Conservation (phyloP, 2,888 invertebrate species). For the Archaeoteleia sp. region DNA sequence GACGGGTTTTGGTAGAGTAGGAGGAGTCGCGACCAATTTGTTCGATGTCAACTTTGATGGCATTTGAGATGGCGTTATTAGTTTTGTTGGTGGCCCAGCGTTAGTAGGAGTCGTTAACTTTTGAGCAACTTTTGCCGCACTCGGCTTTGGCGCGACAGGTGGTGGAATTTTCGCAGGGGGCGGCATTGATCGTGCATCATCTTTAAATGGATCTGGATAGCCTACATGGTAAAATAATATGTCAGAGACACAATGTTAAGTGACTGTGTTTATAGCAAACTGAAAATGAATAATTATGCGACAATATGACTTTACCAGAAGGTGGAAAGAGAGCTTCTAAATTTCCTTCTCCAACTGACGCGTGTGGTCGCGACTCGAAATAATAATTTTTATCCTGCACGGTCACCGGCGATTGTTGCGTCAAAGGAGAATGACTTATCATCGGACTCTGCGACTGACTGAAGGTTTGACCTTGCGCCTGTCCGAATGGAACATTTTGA, state of each 20-base stretch:
- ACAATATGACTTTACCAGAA: constrained; percentile 72
- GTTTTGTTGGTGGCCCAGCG: constrained; percentile 68
- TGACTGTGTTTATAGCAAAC: too few relatives aligned
- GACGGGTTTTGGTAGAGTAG: constrained; percentile 67
- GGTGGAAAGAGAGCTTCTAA: constrained; percentile 81
- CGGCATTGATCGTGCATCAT: constrained; percentile 73
- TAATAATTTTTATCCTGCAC: constrained; percentile 69
- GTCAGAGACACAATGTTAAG: too few relatives aligned
- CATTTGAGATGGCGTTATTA: constrained; percentile 54
- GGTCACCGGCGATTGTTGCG: constrained; percentile 71
- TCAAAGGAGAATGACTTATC: constrained; percentile 65
- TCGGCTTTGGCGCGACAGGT: constrained; percentile 69
- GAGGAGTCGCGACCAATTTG: constrained; percentile 58
- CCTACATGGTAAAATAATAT: too few relatives aligned
- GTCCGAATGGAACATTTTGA: constrained; percentile 63
- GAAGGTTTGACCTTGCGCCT: constrained; percentile 61
- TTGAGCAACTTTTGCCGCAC: constrained; percentile 62
- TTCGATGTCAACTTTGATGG: constrained; percentile 48
- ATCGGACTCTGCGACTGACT: constrained; percentile 69
- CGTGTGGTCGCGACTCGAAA: constrained; percentile 65
- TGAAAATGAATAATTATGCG: constrained; percentile 4
- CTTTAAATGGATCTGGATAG: constrained; percentile 84
- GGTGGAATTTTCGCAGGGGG: constrained; percentile 71
- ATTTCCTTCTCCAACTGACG: constrained; percentile 62
- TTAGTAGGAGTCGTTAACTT: constrained; percentile 66